Percentiles rank a stretch among this genome's conserved stretches.
Conservation (phyloP, 2,797 vertebrate genomes). For the Chelon auratus region DNA sequence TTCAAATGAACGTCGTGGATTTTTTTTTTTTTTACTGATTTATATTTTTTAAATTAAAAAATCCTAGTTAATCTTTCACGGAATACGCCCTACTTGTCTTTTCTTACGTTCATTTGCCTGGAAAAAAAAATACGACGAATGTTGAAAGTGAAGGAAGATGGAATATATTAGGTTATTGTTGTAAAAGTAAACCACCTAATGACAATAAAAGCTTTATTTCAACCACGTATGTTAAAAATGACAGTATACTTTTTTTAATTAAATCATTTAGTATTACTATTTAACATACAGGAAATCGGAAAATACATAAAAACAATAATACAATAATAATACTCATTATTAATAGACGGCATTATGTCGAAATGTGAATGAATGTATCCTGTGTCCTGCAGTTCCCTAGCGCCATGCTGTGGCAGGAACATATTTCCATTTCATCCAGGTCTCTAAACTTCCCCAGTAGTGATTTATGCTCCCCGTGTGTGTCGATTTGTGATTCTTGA, state of each 20-base stretch:
- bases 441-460: conserved; percentile 20
- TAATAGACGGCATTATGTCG: not conserved
- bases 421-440: conserved; percentile 22
- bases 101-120: not conserved
- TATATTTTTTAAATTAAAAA: not conserved
- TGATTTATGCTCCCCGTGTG: conserved; percentile 40
- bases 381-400: conserved; percentile 69
- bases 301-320: too few relatives aligned
- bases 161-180: not conserved
- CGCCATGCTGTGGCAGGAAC: conserved; percentile 80
- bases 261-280: too few relatives aligned
- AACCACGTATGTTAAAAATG: too few relatives aligned
- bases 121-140: not conserved
- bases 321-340: not conserved
- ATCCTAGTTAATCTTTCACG: not conserved
- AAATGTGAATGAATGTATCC: not conserved
- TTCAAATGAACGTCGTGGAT: not conserved
- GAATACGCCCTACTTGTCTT: not conserved
- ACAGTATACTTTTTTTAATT: too few relatives aligned
- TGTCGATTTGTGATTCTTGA: conserved; percentile 8
- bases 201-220: not conserved
- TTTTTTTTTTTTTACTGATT: not conserved
- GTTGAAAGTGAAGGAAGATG: not conserved
- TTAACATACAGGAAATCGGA: too few relatives aligned
- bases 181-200: not conserved